These are phyloP conservation scores for Laticauda colubrina DNA, from an alignment of 2,113 vertebrate genomes.

Conservation along the genomic window DNA sequence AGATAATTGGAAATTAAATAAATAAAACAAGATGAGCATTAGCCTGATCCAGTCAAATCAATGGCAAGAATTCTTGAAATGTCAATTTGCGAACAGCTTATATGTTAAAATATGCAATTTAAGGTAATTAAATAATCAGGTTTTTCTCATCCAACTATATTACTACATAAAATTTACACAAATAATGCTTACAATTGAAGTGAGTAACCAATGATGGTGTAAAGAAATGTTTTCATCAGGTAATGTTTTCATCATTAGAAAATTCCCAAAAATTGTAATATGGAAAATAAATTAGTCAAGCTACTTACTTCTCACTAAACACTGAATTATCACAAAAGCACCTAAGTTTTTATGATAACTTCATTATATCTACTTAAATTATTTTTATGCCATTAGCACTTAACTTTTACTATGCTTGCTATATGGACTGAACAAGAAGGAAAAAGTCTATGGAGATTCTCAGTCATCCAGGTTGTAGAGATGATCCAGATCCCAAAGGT, in stretches of 20 bases:
- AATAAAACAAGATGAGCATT: background rate
- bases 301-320: background rate
- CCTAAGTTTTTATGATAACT: background rate
- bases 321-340: background rate
- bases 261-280: background rate
- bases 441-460: background rate
- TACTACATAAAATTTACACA: background rate
- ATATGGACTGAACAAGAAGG: background rate
- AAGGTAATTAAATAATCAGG: background rate
- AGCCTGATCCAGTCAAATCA: background rate
- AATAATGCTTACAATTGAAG: background rate
- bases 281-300: background rate
- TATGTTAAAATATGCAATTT: background rate
- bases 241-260: background rate
- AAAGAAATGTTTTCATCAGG: background rate
- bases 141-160: background rate
- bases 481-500: background rate
- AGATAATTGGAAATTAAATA: slow-evolving; percentile 13
- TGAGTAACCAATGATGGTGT: background rate
- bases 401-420: background rate
- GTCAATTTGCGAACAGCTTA: background rate
- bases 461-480: background rate
- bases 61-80: background rate
- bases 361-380: background rate
- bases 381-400: background rate